These are phyloP conservation scores for Neuroscelio doddi DNA, from an alignment of 2,888 invertebrate species.

Conservation along the genomic window DNA sequence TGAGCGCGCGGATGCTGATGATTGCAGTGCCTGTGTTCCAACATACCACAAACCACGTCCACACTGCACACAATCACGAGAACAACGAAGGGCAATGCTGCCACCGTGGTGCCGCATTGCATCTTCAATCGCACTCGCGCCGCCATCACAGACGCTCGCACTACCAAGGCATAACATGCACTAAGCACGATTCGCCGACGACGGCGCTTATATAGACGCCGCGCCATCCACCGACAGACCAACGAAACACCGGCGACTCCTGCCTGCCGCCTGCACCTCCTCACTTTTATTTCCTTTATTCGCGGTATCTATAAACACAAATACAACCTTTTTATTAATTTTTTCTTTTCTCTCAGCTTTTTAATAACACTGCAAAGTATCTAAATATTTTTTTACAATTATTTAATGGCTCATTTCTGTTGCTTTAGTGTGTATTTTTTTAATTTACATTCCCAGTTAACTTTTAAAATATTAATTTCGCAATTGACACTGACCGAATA, in stretches of 20 bases:
- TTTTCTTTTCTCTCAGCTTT: no score
- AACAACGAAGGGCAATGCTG: slow-evolving; percentile 56
- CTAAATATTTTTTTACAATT: slow-evolving; percentile 1
- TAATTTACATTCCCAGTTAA: no score
- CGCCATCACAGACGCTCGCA: slow-evolving; percentile 64
- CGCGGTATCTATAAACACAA: slow-evolving; percentile 33
- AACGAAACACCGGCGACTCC: slow-evolving; percentile 23
- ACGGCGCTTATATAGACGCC: slow-evolving; percentile 60
- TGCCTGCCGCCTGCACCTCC: slow-evolving; percentile 17
- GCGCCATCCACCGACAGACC: slow-evolving; percentile 44
- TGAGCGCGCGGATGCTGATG: slow-evolving; percentile 80
- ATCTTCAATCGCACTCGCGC: slow-evolving; percentile 69
- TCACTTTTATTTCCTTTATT: slow-evolving; percentile 8
- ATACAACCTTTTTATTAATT: slow-evolving; percentile 12
- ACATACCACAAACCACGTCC: slow-evolving; percentile 63
- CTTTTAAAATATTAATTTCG: no score
- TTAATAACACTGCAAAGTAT: slow-evolving; percentile 3
- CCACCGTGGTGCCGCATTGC: slow-evolving; percentile 62
- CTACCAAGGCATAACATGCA: slow-evolving; percentile 66
- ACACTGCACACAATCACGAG: slow-evolving; percentile 61
- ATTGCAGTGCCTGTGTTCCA: slow-evolving; percentile 73
- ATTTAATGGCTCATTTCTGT: no score
- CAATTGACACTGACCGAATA: no score
- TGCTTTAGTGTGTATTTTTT: no score
- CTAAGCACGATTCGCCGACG: slow-evolving; percentile 60